Percentiles rank a stretch among this genome's conserved stretches.
phyloP scores from a whole-genome alignment of 1,140 invertebrate species.

The Teleogryllus occipitalis region DNA sequence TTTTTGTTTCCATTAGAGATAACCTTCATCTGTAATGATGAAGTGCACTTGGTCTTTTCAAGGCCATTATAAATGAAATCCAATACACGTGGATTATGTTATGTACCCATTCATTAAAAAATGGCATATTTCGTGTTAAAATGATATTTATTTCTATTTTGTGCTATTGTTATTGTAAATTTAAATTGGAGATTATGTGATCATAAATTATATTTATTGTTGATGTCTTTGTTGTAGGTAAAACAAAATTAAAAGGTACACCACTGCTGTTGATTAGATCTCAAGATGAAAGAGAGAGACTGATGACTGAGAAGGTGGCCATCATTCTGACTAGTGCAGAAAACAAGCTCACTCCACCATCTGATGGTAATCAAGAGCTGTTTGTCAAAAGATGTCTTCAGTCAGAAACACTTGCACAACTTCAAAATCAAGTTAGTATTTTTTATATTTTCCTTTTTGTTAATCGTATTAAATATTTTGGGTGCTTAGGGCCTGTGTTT shows the following conservation, averaged over 20 bases:
- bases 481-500: neutral
- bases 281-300: slow-evolving; percentile 36
- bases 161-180: neutral
- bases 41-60: too few species aligned
- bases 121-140: neutral
- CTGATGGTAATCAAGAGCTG: neutral
- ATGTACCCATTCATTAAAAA: too few species aligned
- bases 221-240: neutral
- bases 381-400: neutral
- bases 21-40: too few species aligned
- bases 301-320: slow-evolving; percentile 42
- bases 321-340: slow-evolving; percentile 36
- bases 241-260: slow-evolving; percentile 28
- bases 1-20: too few species aligned
- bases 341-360: neutral
- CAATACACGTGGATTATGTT: too few species aligned
- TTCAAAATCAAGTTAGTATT: neutral
- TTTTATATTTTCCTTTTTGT: neutral
- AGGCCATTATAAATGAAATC: too few species aligned
- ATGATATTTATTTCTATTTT: neutral
- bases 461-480: neutral
- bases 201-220: too few species aligned
- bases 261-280: slow-evolving; percentile 37
- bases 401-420: neutral
- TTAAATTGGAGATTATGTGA: neutral